Evolutionary conservation across 64 coral and sea anemone genomes (phyloP), one percentile per base, ranked within the genome.

Genomic region (Porites australiensis): DNA sequence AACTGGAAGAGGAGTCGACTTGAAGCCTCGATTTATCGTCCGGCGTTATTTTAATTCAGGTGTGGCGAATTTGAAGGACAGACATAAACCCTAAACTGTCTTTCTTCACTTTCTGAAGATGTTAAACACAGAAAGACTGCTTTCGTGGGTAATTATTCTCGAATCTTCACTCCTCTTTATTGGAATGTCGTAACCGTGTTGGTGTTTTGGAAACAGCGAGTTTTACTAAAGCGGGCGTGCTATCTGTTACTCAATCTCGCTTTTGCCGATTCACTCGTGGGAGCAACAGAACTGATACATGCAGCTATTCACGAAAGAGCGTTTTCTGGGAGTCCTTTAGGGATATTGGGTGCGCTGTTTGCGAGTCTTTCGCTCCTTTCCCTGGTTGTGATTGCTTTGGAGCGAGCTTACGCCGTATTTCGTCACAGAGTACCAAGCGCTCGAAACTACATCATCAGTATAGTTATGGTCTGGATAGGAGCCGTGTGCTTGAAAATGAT

Each of bases 331-430:
- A 37, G 27, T 37, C 27, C 27, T 37, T 37, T 37, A 37, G 27
- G 27, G 27, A 37, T 37, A 37, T 37, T 37, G 27, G 27, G 27
- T 37, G 27, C 27, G 27, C 27, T 83, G 27, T 65, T 83, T 23
- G 14, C 13, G 12, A 74, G 4, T 3, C 8, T 13, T 13, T 83
- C 79, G 10, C 18, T 66, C 2, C 46, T 84, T 0, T 68, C 8
- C 15, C 81, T 84, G 47, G 27, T 47, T 8, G 16, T 84, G 46
- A 68, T 84, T 19, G 67, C 81, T 0, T 13, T 84, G 81, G 81
- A 84, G 64, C 81, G 81, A 45, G 81, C 81, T 14, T 84, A 68
- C 52, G 61, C 81, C 20, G 62, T 84, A 1, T 43, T 84, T 84
- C 81, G 81, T 49, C 81, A 84, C 20, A 45, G 81, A 12, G 18